Evolutionary conservation across 2,888 invertebrate species (phyloP).

Genomic region (Galeruca laticollis): DNA sequence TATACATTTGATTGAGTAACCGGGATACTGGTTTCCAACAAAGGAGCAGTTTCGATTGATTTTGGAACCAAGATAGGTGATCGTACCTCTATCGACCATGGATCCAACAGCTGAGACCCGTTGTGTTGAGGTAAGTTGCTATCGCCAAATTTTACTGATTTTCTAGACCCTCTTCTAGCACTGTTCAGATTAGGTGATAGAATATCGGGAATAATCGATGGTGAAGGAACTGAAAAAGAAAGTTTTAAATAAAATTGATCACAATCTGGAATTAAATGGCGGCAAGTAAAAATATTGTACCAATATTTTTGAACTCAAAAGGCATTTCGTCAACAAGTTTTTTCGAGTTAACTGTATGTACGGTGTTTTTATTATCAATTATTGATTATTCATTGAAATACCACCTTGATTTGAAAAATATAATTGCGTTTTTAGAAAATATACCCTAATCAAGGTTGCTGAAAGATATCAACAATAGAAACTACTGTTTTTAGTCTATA

Average conservation of each 20-base stretch:
- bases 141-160: conserved; percentile 80
- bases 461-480: no score
- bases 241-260: neutral
- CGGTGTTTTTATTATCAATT: no score
- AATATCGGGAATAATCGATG: conserved; percentile 56
- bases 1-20: conserved; percentile 40
- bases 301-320: no score
- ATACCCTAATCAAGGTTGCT: no score
- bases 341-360: no score
- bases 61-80: conserved; percentile 51
- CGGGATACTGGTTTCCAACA: conserved; percentile 50
- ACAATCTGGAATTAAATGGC: no score
- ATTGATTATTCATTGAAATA: no score
- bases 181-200: conserved; percentile 60
- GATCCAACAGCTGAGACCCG: conserved; percentile 60
- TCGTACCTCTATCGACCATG: conserved; percentile 62
- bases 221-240: conserved; percentile 62
- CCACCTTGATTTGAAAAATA: no score
- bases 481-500: no score
- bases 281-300: no score
- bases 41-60: conserved; percentile 56
- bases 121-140: conserved; percentile 53
- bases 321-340: no score
- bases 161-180: conserved; percentile 70
- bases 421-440: no score